Evolutionary conservation across 92 coral and sea anemone genomes (phyloP), one percentile per base, ranked within the genome.

Genomic region (Palythoa grandiflora): DNA sequence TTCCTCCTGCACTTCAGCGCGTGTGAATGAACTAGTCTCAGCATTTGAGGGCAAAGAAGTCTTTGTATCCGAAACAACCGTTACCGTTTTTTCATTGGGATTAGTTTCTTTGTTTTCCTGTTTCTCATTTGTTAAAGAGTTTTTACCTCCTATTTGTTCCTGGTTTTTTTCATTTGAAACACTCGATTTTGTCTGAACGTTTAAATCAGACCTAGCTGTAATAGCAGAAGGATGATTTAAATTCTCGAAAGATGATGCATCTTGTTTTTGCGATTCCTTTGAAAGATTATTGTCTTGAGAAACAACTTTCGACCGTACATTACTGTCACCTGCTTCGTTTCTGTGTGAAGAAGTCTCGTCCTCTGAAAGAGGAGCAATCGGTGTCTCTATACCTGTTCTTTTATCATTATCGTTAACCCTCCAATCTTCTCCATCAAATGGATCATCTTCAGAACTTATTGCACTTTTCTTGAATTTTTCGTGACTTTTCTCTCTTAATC

Each of bases 301-400:
- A 75, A 90, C 89, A 12, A 95, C 96, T 60, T 92, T 92, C 51
- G 98, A 95, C 50, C 96, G 89, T 57, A 88, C 96, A 79, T 55
- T 91, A 48, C 89, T 80, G 38, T 79, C 98, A 68, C 55, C 84
- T 14, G 20, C 50, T 73, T 77, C 83, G 3, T 68, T 51, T 15
- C 13, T 86, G 12, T 71, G 54, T 15, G 92, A 71, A 44, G 84
- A 87, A 57, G 63, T 21, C 61, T 70, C 83, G 59, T 71, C 68
- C 72, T 91, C 89, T 11, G 97, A 90, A 38, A 95, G 80, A 60
- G 98, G 90, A 74, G 91, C 80, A 37, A 95, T 95, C 16, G 98
- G 98, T 5, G 96, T 91, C 80, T 93, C 91, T 75, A 95, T 95
- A 38, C 98, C 98, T 52, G 94, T 86, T 72, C 98, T 83, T 70